Evolutionary conservation across 2,113 vertebrate genomes (phyloP).

Genomic region (Percina caprodes): DNA sequence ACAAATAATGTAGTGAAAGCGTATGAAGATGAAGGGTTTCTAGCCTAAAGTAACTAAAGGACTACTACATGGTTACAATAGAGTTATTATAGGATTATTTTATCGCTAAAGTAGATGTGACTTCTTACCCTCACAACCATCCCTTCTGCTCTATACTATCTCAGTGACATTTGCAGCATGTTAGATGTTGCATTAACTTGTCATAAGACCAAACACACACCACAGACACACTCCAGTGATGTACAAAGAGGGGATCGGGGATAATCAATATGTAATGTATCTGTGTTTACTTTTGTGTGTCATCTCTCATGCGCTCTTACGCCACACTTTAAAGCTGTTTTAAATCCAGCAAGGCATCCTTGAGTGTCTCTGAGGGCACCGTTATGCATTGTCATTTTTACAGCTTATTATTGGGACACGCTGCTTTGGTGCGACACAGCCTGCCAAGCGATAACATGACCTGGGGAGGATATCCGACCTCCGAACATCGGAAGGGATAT

Average conservation of each 20-base stretch:
- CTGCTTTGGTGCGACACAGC: constrained; percentile 4
- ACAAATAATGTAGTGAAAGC: neutral
- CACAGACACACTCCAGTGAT: constrained; percentile 19
- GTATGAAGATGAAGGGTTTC: neutral
- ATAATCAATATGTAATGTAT: constrained; percentile 41
- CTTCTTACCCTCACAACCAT: neutral
- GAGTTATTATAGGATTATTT: constrained; percentile 1
- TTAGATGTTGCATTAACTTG: constrained; percentile 3
- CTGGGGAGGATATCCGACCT: constrained; percentile 22
- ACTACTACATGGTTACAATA: neutral
- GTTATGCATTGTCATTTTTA: constrained; percentile 50
- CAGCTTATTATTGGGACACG: constrained; percentile 44
- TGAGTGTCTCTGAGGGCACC: constrained; percentile 3
- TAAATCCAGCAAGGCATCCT: constrained; percentile 17
- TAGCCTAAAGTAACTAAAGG: neutral
- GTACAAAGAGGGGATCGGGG: constrained; percentile 24
- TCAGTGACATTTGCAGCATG: neutral
- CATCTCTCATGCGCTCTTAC: constrained; percentile 23
- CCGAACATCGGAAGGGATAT: constrained; percentile 36
- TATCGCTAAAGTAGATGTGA: neutral
- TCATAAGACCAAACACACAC: constrained; percentile 14
- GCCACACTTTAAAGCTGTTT: constrained; percentile 46
- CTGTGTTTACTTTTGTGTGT: constrained; percentile 36
- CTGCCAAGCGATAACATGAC: constrained; percentile 49
- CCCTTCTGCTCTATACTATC: neutral